Conservation (phyloP, 2,888 invertebrate species). For the Lumbricus terrestris region DNA sequence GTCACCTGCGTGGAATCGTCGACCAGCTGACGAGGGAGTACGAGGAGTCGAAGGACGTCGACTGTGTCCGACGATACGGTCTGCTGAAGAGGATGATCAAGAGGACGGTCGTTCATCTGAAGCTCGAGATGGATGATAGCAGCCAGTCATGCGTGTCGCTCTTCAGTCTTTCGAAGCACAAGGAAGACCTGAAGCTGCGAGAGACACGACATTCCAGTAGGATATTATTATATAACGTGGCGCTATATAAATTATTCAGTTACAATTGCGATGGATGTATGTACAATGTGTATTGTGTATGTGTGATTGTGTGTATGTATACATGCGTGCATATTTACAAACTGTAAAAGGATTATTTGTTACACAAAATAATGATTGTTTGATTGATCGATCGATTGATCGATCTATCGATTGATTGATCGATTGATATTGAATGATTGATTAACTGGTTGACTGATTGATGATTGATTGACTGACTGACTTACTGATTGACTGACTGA, state of each 20-base stretch:
- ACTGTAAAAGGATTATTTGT: too few species aligned
- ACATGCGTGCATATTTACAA: neutral
- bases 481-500: too few species aligned
- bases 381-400: too few species aligned
- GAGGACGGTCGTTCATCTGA: constrained; percentile 49
- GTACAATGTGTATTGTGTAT: too few species aligned
- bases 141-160: neutral
- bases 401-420: too few species aligned
- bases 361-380: too few species aligned
- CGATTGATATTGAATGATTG: too few species aligned
- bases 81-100: constrained; percentile 97
- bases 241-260: neutral
- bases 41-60: constrained; percentile 85
- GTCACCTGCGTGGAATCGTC: constrained; percentile 47
- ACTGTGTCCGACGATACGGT: constrained; percentile 89
- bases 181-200: neutral
- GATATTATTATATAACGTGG: too few species aligned
- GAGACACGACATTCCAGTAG: neutral
- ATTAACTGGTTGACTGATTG: too few species aligned
- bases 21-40: constrained; percentile 70
- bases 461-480: too few species aligned
- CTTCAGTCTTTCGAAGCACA: neutral
- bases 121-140: constrained; percentile 44
- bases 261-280: neutral
- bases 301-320: too few species aligned